These are phyloP conservation scores for Anguilla obscura DNA, from an alignment of 2,797 vertebrate genomes.

Conservation along the genomic window DNA sequence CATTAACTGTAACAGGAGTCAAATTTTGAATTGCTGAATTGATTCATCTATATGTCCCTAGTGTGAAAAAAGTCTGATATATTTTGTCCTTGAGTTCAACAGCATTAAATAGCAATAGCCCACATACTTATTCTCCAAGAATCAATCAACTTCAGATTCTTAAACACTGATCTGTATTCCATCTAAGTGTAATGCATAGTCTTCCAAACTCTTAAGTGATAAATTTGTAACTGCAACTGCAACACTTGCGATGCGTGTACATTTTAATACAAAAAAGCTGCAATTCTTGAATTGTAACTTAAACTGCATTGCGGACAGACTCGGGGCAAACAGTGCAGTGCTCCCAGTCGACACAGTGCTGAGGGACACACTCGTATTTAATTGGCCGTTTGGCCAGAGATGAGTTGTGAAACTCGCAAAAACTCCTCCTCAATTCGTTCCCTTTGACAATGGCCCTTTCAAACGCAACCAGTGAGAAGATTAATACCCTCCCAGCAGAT, in stretches of 20 bases:
- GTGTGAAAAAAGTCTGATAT: background rate
- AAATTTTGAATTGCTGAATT: background rate
- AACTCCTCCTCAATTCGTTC: constrained; percentile 69
- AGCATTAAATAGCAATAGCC: background rate
- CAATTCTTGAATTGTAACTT: background rate
- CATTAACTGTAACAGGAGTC: background rate
- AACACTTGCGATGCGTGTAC: background rate
- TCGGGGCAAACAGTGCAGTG: background rate
- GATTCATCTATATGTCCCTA: background rate
- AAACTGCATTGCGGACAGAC: background rate
- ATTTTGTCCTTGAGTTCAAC: background rate
- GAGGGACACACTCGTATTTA: constrained; percentile 66
- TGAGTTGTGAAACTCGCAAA: constrained; percentile 71
- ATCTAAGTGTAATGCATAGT: background rate
- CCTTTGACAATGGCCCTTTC: constrained; percentile 74
- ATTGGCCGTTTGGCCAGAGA: constrained; percentile 63
- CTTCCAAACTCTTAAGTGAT: background rate
- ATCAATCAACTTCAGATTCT: background rate
- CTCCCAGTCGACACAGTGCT: constrained; percentile 61
- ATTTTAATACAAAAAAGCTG: background rate
- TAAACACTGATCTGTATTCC: background rate
- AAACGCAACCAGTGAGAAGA: constrained; percentile 71
- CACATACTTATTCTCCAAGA: background rate
- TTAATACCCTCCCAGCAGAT: constrained; percentile 74
- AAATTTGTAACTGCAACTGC: background rate